Base-by-base conservation (phyloP, 2,888 invertebrate species). In the Mesorhabditis spiculigera region DNA sequence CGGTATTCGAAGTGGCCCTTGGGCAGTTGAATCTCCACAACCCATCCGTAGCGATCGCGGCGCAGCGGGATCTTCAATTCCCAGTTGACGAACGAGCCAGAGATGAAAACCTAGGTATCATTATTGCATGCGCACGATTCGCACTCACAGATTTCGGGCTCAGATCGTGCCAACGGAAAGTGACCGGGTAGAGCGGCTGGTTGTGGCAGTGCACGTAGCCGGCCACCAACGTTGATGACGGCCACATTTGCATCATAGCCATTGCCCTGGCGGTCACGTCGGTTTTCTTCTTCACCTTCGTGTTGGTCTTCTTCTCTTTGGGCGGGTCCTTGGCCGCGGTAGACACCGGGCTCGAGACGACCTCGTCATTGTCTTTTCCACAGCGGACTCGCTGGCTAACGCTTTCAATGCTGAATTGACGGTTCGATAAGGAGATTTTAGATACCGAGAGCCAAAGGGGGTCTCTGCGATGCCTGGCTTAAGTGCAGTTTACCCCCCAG, bases 1-100 rank as follows among this genome's bases (percentile, higher is more conserved):
- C 66, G 65, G 62, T 69, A 69, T 44, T 69, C 69, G 43, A 65
- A 65, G 16, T 69, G 69, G n/a, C 69, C 69, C 10, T 66, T 65
- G 2, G 69, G 69, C 8, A 69, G 45, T 4, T 62, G 65, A 42
- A 69, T 10, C 41, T 65, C 65, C n/a, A 69, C 69, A 4, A 66
- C 63, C 66, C 66, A 69, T 5, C 69, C 69, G 13, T 58, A 58
- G 16, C 69, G 65, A 63, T 65, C 66, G 16, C 63, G 50, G 4
- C 45, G 44, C 43, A 69, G n/a, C 44, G 69, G 69, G 62, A 69
- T 69, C 66, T 69, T 69, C 45, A 62, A 65, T 8, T 58, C 65
- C 69, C 69, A 69, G 63, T 69, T 66, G 5, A 69, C 69, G 43
- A 69, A 69, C 42, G 69, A 69, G 13, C 69, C 69, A n/a, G 66